phyloP scores from a whole-genome alignment of 2,113 vertebrate species.

The Natator depressus region DNA sequence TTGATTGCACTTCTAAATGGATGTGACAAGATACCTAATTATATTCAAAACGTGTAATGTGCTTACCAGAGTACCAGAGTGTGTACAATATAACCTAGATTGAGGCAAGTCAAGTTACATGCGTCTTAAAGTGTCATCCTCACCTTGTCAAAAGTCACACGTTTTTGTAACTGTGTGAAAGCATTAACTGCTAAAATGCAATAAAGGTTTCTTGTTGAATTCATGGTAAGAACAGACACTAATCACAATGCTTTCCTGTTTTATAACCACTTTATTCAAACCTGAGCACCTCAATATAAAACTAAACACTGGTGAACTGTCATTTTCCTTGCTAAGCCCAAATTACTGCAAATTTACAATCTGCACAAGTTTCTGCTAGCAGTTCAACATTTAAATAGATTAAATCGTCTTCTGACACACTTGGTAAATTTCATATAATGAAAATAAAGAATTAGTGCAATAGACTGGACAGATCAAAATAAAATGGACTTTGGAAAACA shows the following conservation, averaged over 20 bases:
- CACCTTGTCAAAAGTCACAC: not conserved
- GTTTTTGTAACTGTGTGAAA: not conserved
- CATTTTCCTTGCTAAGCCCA: conserved; percentile 80
- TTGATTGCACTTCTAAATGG: conserved; percentile 71
- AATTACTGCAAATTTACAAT: conserved; percentile 81
- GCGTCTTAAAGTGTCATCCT: not conserved
- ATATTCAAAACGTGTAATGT: not conserved
- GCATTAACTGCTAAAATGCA: not conserved
- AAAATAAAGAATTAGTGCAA: conserved; percentile 88
- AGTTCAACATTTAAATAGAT: conserved; percentile 84
- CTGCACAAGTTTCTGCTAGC: conserved; percentile 78
- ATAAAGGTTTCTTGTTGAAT: not conserved
- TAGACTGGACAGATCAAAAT: conserved; percentile 82
- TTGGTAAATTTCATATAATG: conserved; percentile 85
- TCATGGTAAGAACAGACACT: conserved; percentile 21
- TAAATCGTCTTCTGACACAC: conserved; percentile 82
- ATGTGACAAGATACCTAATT: not conserved
- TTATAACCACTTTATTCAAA: conserved; percentile 86
- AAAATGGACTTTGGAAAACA: conserved; percentile 83
- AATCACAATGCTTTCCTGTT: conserved; percentile 35
- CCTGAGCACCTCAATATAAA: conserved; percentile 87
- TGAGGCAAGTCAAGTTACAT: not conserved
- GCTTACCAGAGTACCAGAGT: not conserved
- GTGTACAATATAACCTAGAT: not conserved
- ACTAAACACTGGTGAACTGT: conserved; percentile 83